Percentiles rank a stretch among this genome's conserved stretches.
Evolutionary conservation across 2,888 invertebrate genomes (phyloP).

Genomic region (Eupithecia insigniata): DNA sequence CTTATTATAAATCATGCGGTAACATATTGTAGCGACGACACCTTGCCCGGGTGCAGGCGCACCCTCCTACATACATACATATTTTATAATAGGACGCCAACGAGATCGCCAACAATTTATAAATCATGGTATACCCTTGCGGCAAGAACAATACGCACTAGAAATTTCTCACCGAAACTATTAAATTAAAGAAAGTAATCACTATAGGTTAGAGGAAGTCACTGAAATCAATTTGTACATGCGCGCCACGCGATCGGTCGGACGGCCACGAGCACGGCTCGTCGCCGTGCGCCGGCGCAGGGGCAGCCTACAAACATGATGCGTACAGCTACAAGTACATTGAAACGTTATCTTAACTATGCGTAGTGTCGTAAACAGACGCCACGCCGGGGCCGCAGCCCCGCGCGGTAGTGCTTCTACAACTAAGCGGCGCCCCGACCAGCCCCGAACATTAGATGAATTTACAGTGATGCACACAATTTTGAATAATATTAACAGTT

Average conservation of each 20-base stretch:
- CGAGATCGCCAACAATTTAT: slow-evolving; percentile 75
- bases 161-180: slow-evolving; percentile 76
- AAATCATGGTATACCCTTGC: slow-evolving; percentile 81
- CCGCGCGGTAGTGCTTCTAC: slow-evolving; percentile 63
- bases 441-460: neutral
- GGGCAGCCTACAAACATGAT: slow-evolving; percentile 58
- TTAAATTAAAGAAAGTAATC: slow-evolving; percentile 62
- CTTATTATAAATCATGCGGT: slow-evolving; percentile 75
- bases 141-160: slow-evolving; percentile 75
- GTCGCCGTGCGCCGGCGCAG: slow-evolving; percentile 6
- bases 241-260: slow-evolving; percentile 48
- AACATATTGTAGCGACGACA: slow-evolving; percentile 73
- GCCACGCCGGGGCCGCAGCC: slow-evolving; percentile 56
- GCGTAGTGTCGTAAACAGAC: slow-evolving; percentile 67
- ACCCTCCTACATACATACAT: slow-evolving; percentile 49
- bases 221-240: slow-evolving; percentile 79
- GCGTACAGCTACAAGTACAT: slow-evolving; percentile 70
- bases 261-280: slow-evolving; percentile 18
- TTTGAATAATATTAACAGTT: slow-evolving; percentile 20
- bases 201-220: slow-evolving; percentile 64
- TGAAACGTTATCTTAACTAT: slow-evolving; percentile 75
- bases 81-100: slow-evolving; percentile 66
- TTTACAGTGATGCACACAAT: neutral
- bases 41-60: slow-evolving; percentile 55
- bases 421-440: slow-evolving; percentile 55